Conservation (phyloP, 2,797 vertebrate genomes). For the Acanthurus leucopareius region DNA sequence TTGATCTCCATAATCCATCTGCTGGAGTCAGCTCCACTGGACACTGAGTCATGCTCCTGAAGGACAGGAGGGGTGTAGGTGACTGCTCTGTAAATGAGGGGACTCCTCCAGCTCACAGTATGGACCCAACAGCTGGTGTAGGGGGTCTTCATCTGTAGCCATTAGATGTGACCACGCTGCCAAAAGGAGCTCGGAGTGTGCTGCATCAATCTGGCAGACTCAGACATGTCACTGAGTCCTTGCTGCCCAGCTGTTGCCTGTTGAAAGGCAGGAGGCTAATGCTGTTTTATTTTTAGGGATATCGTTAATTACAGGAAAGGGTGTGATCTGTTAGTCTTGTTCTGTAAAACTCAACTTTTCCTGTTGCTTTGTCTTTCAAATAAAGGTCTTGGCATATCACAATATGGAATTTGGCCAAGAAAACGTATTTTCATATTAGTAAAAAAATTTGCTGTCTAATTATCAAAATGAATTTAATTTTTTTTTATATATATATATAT, state of each 20-base stretch:
- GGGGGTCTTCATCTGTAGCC: constrained; percentile 67
- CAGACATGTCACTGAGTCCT: constrained; percentile 80
- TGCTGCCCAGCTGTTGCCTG: constrained; percentile 83
- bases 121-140: constrained; percentile 52
- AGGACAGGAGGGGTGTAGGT: constrained; percentile 73
- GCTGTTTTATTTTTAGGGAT: constrained; percentile 86
- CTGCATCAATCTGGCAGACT: constrained; percentile 71
- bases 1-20: constrained; percentile 82
- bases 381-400: background rate
- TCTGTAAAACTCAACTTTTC: constrained; percentile 40
- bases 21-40: constrained; percentile 75
- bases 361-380: background rate
- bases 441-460: too few relatives aligned
- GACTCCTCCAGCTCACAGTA: constrained; percentile 71
- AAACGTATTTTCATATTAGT: too few relatives aligned
- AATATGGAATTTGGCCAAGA: background rate
- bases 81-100: constrained; percentile 79
- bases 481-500: too few relatives aligned
- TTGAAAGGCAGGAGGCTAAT: constrained; percentile 82
- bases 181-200: constrained; percentile 55
- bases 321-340: constrained; percentile 34
- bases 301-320: constrained; percentile 78
- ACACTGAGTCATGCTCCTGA: constrained; percentile 63
- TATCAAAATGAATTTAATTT: too few relatives aligned
- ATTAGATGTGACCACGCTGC: constrained; percentile 68